Conservation (phyloP, 2,113 vertebrate genomes). For the Protobothrops mucrosquamatus region DNA sequence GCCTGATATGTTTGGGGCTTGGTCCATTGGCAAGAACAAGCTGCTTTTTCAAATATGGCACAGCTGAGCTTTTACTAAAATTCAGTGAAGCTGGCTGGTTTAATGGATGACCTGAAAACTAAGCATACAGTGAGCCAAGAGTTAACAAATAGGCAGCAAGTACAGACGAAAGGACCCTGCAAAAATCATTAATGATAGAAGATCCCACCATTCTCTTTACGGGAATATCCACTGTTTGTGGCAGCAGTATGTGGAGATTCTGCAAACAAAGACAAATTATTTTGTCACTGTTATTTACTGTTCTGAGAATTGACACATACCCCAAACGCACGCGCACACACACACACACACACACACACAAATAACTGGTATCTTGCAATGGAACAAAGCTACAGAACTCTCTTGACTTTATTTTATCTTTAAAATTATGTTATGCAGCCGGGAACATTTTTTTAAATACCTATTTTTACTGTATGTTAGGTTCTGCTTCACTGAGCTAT, state of each 20-base stretch:
- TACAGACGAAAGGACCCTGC: not conserved
- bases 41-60: not conserved
- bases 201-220: conserved; percentile 73
- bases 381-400: not conserved
- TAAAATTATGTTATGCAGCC: not conserved
- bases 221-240: conserved; percentile 68
- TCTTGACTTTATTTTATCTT: not conserved
- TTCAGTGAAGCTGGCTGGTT: not conserved
- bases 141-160: not conserved
- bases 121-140: not conserved
- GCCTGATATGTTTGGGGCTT: not conserved
- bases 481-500: not conserved
- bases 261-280: conserved; percentile 11
- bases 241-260: conserved; percentile 68
- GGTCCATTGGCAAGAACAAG: not conserved
- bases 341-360: not conserved
- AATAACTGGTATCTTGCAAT: not conserved
- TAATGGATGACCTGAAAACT: conserved; percentile 11
- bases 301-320: not conserved
- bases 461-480: not conserved
- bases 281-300: not conserved
- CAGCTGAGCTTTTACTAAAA: not conserved
- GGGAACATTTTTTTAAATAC: not conserved
- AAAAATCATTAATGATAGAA: conserved; percentile 52
- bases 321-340: not conserved